These are phyloP conservation scores for Archocentrus centrarchus DNA, from an alignment of 2,113 vertebrate genomes.

Conservation along the genomic window DNA sequence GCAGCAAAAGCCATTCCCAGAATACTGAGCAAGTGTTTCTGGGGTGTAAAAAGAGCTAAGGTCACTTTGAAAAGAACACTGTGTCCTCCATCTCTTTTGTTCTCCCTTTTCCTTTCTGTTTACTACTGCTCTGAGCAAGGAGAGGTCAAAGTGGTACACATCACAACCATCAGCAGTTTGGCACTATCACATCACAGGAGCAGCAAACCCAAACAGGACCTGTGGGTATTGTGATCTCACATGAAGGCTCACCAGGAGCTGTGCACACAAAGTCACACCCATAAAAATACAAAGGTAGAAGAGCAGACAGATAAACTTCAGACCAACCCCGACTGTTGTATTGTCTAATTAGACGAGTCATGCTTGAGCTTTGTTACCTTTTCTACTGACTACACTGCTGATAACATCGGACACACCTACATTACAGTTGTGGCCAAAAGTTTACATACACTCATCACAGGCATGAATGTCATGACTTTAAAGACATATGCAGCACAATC, in stretches of 20 bases:
- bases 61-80: conserved; percentile 48
- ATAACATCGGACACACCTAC: neutral
- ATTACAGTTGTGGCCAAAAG: neutral
- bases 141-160: conserved; percentile 52
- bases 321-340: neutral
- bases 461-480: no score
- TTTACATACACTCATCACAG: no score
- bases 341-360: neutral
- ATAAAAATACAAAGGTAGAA: neutral
- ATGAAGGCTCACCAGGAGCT: neutral
- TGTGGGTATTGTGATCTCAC: conserved; percentile 24
- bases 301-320: neutral
- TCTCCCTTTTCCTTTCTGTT: conserved; percentile 29
- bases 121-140: conserved; percentile 9
- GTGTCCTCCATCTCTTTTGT: conserved; percentile 20
- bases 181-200: conserved; percentile 18
- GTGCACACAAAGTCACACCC: neutral
- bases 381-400: neutral
- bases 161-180: conserved; percentile 46
- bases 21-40: neutral
- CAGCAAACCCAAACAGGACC: conserved; percentile 20
- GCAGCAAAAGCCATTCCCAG: neutral
- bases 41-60: conserved; percentile 14
- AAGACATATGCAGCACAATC: no score
- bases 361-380: neutral